A percentile compares a stretch with the other conserved stretches of the same genome.
Evolutionary conservation across 2,888 invertebrate genomes (phyloP).

Genomic region (Aphidius colemani): DNA sequence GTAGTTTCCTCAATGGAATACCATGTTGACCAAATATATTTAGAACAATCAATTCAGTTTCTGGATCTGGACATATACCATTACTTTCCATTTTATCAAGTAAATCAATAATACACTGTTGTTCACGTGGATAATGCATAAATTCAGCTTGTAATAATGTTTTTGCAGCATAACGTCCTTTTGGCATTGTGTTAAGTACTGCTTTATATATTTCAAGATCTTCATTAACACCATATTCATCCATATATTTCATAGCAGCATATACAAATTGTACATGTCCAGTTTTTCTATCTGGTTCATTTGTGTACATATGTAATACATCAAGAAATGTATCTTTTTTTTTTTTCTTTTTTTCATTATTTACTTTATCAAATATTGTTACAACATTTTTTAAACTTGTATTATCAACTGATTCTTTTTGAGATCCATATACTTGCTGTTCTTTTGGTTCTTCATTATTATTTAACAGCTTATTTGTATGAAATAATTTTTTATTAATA

Average conservation of each 20-base stretch:
- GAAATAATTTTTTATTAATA: too few relatives aligned
- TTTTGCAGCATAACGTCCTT: constrained; percentile 82
- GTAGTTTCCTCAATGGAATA: constrained; percentile 73
- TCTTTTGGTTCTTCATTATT: too few relatives aligned
- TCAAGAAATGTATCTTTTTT: constrained; percentile 72
- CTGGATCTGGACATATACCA: constrained; percentile 88
- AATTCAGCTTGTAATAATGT: constrained; percentile 88
- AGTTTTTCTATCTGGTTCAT: constrained; percentile 70
- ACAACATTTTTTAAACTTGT: constrained; percentile 35
- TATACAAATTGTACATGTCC: constrained; percentile 96
- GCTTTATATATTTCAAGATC: constrained; percentile 87
- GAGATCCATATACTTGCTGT: too few relatives aligned
- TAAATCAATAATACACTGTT: constrained; percentile 88
- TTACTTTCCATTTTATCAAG: constrained; percentile 94
- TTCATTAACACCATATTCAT: constrained; percentile 85
- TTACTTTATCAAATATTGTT: constrained; percentile 59
- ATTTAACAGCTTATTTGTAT: too few relatives aligned
- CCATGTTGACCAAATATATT: constrained; percentile 84
- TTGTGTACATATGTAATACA: constrained; percentile 76
- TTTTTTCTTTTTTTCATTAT: constrained; percentile 59
- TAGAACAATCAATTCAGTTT: constrained; percentile 80
- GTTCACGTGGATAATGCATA: constrained; percentile 94
- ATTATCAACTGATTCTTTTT: too few relatives aligned
- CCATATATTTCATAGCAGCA: constrained; percentile 85
- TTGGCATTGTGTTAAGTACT: constrained; percentile 83